Evolutionary conservation across 1,140 invertebrate genomes (phyloP).

Genomic region (Magallana angulata): DNA sequence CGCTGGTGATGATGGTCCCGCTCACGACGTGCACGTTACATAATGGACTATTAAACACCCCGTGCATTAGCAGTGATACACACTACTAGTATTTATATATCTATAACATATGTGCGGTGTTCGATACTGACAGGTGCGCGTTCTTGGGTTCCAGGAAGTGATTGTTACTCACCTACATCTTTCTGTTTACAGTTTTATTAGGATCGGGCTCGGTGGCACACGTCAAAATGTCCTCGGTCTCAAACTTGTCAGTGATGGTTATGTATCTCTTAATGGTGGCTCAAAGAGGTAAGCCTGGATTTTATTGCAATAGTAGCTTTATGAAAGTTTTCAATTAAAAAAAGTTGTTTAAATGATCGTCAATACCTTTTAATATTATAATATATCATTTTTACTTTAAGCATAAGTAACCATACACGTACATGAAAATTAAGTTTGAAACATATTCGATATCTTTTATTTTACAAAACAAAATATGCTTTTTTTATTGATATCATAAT

Average conservation of each 20-base stretch:
- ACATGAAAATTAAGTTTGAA: too few relatives aligned
- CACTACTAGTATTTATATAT: background rate
- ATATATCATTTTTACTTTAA: too few relatives aligned
- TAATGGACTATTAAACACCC: background rate
- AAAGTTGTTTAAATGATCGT: too few relatives aligned
- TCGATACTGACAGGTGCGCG: constrained; percentile 10
- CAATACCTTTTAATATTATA: too few relatives aligned
- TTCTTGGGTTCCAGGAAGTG: background rate
- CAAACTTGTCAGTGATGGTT: constrained; percentile 4
- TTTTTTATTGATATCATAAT: too few relatives aligned
- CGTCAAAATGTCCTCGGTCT: background rate
- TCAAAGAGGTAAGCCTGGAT: background rate
- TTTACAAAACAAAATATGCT: too few relatives aligned
- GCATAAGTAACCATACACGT: too few relatives aligned
- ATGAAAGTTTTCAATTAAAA: too few relatives aligned
- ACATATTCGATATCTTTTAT: too few relatives aligned
- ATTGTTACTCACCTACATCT: background rate
- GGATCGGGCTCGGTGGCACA: background rate
- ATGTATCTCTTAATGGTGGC: background rate
- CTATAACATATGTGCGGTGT: background rate
- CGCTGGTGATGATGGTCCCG: background rate
- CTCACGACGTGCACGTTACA: background rate
- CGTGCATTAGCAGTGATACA: background rate
- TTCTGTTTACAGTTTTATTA: constrained; percentile 15
- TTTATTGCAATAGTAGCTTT: too few relatives aligned